Conservation (phyloP, 2,113 vertebrate species). For the Vicugna pacos region DNA sequence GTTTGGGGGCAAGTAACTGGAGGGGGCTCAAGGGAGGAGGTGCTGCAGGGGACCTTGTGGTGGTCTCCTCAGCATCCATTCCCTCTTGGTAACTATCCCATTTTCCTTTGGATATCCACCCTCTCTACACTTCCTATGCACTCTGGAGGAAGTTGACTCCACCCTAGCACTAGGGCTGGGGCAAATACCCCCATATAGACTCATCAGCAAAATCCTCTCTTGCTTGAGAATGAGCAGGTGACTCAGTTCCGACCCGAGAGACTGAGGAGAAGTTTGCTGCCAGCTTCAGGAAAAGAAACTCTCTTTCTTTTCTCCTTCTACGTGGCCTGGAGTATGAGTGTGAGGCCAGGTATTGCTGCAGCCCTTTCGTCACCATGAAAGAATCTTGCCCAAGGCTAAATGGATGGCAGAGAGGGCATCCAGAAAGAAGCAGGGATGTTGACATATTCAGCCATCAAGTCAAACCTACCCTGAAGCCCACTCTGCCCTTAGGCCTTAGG, state of each 20-base stretch:
- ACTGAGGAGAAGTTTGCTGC: background rate
- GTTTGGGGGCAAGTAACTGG: background rate
- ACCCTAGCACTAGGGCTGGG: background rate
- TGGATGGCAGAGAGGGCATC: background rate
- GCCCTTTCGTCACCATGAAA: background rate
- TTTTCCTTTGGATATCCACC: background rate
- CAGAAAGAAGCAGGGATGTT: background rate
- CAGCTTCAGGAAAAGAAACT: background rate
- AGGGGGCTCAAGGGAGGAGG: background rate
- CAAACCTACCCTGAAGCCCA: background rate
- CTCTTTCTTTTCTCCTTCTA: background rate
- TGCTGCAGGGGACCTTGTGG: background rate
- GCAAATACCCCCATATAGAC: background rate
- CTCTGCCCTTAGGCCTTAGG: background rate
- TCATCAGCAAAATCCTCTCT: constrained; percentile 21
- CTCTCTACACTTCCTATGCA: background rate
- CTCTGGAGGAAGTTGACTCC: background rate
- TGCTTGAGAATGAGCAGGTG: background rate
- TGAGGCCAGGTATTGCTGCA: constrained; percentile 9
- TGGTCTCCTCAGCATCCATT: background rate
- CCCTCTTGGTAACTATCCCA: background rate
- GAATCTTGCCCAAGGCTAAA: background rate
- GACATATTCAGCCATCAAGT: background rate
- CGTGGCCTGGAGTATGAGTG: background rate
- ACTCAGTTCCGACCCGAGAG: constrained; percentile 24